A percentile compares a stretch with the other conserved stretches of the same genome.
phyloP scores from a whole-genome alignment of 2,797 vertebrate species.

The Diplodus puntazzo region DNA sequence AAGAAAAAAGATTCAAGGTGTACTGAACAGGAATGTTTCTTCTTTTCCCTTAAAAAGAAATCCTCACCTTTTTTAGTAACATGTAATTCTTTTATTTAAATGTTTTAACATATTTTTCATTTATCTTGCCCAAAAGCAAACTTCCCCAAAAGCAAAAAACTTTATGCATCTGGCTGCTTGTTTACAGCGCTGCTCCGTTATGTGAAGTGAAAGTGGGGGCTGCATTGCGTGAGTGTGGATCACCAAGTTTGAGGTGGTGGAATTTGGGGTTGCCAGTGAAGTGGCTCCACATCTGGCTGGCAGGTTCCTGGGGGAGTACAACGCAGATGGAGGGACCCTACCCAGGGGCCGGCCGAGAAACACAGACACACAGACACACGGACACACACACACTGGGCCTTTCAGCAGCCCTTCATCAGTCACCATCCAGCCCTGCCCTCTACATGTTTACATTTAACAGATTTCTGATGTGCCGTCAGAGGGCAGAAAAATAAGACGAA shows the following conservation, averaged over 20 bases:
- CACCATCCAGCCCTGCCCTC: constrained; percentile 49
- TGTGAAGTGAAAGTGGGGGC: constrained; percentile 46
- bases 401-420: constrained; percentile 72
- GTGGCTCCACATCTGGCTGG: constrained; percentile 79
- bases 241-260: constrained; percentile 55
- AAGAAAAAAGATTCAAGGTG: too few species aligned
- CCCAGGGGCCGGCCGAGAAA: constrained; percentile 43
- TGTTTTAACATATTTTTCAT: not conserved
- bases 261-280: constrained; percentile 67
- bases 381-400: constrained; percentile 42
- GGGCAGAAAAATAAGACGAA: constrained; percentile 43
- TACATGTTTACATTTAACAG: constrained; percentile 69
- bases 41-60: not conserved
- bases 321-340: constrained; percentile 58
- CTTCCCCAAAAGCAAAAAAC: not conserved
- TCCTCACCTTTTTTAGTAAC: not conserved
- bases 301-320: constrained; percentile 64
- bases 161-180: constrained; percentile 19
- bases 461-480: constrained; percentile 45
- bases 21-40: too few species aligned
- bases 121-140: too few species aligned
- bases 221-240: constrained; percentile 55
- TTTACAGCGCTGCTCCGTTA: constrained; percentile 39
- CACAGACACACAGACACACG: constrained; percentile 37
- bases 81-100: not conserved